Evolutionary conservation across 2,113 vertebrate species (phyloP).

Genomic region (Ploceus nigricollis): DNA sequence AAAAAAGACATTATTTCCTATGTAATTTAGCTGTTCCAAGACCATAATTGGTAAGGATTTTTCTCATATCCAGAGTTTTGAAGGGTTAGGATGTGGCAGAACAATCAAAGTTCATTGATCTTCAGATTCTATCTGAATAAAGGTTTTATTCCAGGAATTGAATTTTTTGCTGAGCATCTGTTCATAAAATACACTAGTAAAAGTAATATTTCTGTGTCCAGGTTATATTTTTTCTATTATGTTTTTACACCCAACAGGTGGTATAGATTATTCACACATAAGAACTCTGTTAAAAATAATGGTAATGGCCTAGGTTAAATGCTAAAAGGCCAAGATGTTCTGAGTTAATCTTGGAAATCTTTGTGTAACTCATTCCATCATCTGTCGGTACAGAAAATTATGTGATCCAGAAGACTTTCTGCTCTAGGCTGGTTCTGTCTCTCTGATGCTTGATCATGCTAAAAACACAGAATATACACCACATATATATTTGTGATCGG

Average conservation of each 20-base stretch:
- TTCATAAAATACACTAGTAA: conserved; percentile 11
- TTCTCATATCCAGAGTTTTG: not conserved
- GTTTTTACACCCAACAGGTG: not conserved
- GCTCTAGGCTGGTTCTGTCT: not conserved
- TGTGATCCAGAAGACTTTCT: not conserved
- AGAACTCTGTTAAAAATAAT: not conserved
- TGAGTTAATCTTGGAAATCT: conserved; percentile 12
- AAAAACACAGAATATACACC: not conserved
- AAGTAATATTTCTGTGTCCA: not conserved
- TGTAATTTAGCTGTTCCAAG: not conserved
- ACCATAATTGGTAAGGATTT: not conserved
- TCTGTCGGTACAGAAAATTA: not conserved
- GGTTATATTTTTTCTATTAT: not conserved
- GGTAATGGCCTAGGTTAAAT: not conserved
- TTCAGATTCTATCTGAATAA: not conserved
- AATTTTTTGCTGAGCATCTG: not conserved
- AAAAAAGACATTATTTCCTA: not conserved
- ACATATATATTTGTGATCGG: not conserved
- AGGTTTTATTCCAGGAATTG: not conserved
- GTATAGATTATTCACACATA: conserved; percentile 2
- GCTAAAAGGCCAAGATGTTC: not conserved
- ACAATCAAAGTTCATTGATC: not conserved
- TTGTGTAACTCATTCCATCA: not conserved
- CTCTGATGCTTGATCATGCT: not conserved
- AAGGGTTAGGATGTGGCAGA: not conserved